Evolutionary conservation across 2,113 vertebrate genomes (phyloP), one percentile per base, ranked within the genome.

Genomic region (Myotis lucifugus): DNA sequence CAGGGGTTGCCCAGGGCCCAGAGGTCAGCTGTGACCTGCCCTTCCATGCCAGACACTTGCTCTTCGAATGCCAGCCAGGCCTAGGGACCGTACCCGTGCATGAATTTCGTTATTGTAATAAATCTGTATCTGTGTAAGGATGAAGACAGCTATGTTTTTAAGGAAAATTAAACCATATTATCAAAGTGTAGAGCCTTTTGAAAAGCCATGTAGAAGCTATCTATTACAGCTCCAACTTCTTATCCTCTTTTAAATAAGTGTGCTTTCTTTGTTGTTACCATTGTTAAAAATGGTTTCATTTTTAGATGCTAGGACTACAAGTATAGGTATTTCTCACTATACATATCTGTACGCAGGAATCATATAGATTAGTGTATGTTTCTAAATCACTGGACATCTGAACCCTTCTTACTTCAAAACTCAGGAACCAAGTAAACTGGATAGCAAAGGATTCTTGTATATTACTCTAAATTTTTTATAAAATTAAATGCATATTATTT

Each of bases 321-420:
- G 19, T 78, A 4, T 88, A 52, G 6, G 2, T 59, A 42, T 83
- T 72, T 64, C 19, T 86, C 0, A 0, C 50, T 25, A 11, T 69
- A 42, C 7, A 79, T 48, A 81, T 81, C 8, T 81, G 2, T 61
- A 50, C 93, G 52, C 19, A 66, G 19, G 59, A 82, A 54, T 85
- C 69, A 85, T 19, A 70, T 78, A 32, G 40, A 42, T 89, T 54
- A 73, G 29, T 50, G 0, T 90, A 40, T 94, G 18, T 81, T 93
- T 95, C 93, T 85, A 93, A 85, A 85, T 70, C 25, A 23, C 66
- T 88, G 46, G 37, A 92, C 67, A 89, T 83, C 52, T 77, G 14
- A 86, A 74, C 1, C 29, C 3, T 64, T 56, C 9, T 72, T 74
- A 70, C 4, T 52, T 64, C 32, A 76, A 88, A 87, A 78, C 37